Conservation (phyloP, 2,797 vertebrate genomes). For the Taenioides sp. region DNA sequence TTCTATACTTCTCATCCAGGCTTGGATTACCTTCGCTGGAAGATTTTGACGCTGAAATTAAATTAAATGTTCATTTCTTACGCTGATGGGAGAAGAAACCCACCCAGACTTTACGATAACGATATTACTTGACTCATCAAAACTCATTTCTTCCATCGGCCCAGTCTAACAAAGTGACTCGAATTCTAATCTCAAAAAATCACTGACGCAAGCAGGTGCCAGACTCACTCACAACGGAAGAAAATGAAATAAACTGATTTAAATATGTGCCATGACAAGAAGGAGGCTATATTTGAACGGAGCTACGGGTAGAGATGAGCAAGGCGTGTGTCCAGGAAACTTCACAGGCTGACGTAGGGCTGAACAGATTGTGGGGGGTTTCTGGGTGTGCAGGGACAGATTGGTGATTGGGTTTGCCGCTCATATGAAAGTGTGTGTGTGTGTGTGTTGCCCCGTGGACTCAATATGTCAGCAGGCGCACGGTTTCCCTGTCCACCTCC, state of each 20-base stretch:
- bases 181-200: not conserved
- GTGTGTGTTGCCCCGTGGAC: slow-evolving; percentile 1
- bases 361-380: slow-evolving; percentile 53
- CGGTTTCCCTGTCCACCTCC: slow-evolving; percentile 20
- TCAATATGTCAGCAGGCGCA: slow-evolving; percentile 31
- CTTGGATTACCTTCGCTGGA: no score
- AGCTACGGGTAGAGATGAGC: slow-evolving; percentile 2
- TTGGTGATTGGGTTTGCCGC: slow-evolving; percentile 37
- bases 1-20: no score
- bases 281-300: not conserved
- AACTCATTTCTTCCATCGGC: not conserved
- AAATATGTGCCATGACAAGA: not conserved
- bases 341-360: slow-evolving; percentile 62
- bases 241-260: not conserved
- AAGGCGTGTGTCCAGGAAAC: slow-evolving; percentile 43
- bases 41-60: no score
- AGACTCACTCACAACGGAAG: not conserved
- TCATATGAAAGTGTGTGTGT: slow-evolving; percentile 17
- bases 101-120: not conserved
- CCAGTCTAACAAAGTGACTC: not conserved
- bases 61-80: no score
- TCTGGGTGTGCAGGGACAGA: slow-evolving; percentile 23
- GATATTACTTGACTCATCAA: not conserved
- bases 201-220: not conserved
- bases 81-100: not conserved